Evolutionary conservation across 2,113 vertebrate species (phyloP).

Genomic region (Orycteropus afer): DNA sequence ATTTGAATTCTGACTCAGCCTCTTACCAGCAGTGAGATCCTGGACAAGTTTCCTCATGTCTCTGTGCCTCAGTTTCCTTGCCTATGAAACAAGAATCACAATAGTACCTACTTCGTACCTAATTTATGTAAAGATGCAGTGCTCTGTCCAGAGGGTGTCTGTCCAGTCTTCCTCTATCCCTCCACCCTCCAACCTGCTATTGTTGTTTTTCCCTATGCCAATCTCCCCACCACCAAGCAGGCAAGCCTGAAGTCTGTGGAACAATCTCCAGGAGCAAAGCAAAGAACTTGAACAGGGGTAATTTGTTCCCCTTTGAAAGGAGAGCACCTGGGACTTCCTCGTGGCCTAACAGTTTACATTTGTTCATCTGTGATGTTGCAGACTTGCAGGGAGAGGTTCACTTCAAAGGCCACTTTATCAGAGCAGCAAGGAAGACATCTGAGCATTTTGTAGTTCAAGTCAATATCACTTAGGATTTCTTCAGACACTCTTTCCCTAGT

Average conservation of each 20-base stretch:
- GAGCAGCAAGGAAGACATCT: constrained; percentile 53
- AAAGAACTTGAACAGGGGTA: constrained; percentile 1
- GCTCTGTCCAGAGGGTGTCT: background rate
- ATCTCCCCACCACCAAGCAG: background rate
- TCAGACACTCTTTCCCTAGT: background rate
- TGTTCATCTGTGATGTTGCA: constrained; percentile 64
- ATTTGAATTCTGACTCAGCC: background rate
- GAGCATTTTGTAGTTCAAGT: constrained; percentile 46
- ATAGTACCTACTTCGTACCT: background rate
- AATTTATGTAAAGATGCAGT: background rate
- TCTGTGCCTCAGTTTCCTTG: too few species aligned
- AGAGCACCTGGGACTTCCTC: constrained; percentile 58
- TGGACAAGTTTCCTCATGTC: background rate
- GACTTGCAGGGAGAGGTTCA: constrained; percentile 61
- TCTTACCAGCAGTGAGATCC: background rate
- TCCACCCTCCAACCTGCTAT: background rate
- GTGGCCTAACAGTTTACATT: constrained; percentile 69
- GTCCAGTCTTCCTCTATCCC: background rate
- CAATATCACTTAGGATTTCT: constrained; percentile 37
- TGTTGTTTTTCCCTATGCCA: background rate
- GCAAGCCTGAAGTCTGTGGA: background rate
- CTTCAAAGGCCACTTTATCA: constrained; percentile 60
- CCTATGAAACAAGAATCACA: too few species aligned
- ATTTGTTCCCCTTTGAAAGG: constrained; percentile 71
- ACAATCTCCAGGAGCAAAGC: background rate